Base-by-base conservation (phyloP, 2,797 vertebrate genomes). In the Decapterus maruadsi region DNA sequence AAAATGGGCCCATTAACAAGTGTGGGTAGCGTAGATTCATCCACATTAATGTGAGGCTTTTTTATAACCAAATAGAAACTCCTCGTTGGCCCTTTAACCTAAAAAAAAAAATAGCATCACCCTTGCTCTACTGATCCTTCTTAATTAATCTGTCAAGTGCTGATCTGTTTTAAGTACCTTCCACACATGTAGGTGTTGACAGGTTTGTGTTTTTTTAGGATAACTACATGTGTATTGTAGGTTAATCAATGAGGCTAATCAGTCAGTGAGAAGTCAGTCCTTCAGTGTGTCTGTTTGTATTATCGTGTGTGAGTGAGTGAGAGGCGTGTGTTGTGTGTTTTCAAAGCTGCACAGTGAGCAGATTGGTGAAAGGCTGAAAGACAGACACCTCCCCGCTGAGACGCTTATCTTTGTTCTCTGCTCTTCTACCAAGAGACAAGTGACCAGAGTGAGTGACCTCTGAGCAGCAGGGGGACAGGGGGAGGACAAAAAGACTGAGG, bases 371-470 rank as follows among this genome's bases (percentile, higher is more conserved):
- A 50, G 38, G 20, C 57, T 29, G 5, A 66, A 34, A 43, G 60
- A 55, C 65, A 7, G 43, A 67, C 77, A 17, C 10, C 64, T 61
- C 76, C 72, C 70, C 26, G 0, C 53, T 26, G 67, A 77, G 38
- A 38, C 54, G 4, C 46, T 40, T 31, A 46, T 36, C 79, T 88
- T 78, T 81, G 78, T 55, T 72, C 73, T 63, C 16, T 34, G 29
- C 11, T 65, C 51, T 29, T 56, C 51, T 48, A 16, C 36, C 29
- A 1, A 68, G 13, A 69, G 57, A 57, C 62, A 6, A 75, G 10
- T 31, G 63, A 71, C 48, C 66, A 2, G 73, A 55, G 56, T 0
- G 43, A 60, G 51, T 64, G 78, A 85, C 75, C 76, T 55, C 31
- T 0, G 36, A 60, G 26, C 82, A 60, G 66, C 73, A 36, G 82